These are phyloP conservation scores for Enteromius trimaculatus DNA, from an alignment of 2,797 vertebrate genomes.

Conservation along the genomic window DNA sequence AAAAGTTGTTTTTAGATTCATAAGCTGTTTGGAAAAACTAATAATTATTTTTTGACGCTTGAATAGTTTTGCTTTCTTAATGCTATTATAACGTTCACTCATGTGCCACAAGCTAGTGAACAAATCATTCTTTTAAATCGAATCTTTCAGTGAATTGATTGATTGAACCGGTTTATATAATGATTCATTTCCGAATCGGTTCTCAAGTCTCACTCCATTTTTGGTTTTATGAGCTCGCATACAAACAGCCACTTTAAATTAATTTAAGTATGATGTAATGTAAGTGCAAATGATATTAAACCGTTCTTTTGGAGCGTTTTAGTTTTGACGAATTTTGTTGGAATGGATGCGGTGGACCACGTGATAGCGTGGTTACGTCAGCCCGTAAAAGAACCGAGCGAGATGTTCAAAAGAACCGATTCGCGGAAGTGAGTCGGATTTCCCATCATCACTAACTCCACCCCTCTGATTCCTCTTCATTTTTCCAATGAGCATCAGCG, in stretches of 20 bases:
- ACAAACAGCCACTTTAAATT: background rate
- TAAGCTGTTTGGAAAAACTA: background rate
- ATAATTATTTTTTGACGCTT: background rate
- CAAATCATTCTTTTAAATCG: background rate
- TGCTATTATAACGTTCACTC: slow-evolving; percentile 5
- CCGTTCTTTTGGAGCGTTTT: background rate
- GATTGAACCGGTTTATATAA: background rate
- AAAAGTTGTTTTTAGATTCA: background rate
- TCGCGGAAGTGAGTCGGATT: background rate
- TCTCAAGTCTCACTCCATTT: too few species aligned
- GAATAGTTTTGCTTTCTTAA: slow-evolving; percentile 9
- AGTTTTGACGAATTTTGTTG: background rate
- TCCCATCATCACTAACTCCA: slow-evolving; percentile 42
- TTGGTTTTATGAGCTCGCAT: background rate
- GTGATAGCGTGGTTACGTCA: background rate
- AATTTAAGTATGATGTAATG: background rate
- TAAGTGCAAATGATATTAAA: background rate
- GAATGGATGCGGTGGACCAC: background rate
- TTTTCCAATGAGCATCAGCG: slow-evolving; percentile 37
- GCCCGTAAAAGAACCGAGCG: background rate
- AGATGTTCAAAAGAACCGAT: slow-evolving; percentile 12
- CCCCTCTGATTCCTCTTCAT: slow-evolving; percentile 44
- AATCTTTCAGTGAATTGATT: background rate
- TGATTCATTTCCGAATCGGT: background rate
- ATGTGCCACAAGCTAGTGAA: slow-evolving; percentile 29